Conservation (phyloP, 53 echinoderm and acorn worm genomes). For the Henricia sp. region DNA sequence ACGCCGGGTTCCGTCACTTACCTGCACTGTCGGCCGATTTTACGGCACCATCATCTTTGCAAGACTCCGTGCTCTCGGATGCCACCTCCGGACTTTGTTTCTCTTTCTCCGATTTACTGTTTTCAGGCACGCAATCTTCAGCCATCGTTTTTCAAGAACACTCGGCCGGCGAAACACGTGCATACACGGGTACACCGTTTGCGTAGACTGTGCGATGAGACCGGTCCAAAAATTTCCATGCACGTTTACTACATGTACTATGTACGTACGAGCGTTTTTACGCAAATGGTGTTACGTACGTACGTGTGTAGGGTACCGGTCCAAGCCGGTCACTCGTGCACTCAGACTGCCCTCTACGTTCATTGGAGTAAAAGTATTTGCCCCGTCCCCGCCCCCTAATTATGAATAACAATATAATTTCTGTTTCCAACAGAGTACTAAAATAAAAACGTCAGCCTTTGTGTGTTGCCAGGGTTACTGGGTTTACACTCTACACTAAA, state of each 20-base stretch:
- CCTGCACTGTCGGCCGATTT: constrained; percentile 31
- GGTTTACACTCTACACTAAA: too few species aligned
- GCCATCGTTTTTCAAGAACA: constrained; percentile 16
- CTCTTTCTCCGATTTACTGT: constrained; percentile 21
- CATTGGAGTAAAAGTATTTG: neutral
- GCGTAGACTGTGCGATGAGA: constrained; percentile 2
- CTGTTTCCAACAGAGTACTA: too few species aligned
- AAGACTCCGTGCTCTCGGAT: neutral
- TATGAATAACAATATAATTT: neutral
- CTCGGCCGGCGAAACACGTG: constrained; percentile 22
- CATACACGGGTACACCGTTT: neutral
- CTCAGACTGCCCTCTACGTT: neutral
- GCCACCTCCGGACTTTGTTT: neutral
- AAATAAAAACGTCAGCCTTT: too few species aligned
- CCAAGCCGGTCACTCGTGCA: constrained; percentile 11
- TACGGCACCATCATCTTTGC: neutral
- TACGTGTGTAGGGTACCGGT: neutral
- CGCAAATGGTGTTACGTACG: too few species aligned
- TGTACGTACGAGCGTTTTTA: too few species aligned
- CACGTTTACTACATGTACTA: neutral
- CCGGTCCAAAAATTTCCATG: constrained; percentile 20
- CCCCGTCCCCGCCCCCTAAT: neutral
- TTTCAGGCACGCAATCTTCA: constrained; percentile 35
- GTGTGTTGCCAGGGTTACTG: too few species aligned
- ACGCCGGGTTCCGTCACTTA: constrained; percentile 6